phyloP scores from a whole-genome alignment of 2,797 vertebrate species.

The Emydoidea blandingii region DNA sequence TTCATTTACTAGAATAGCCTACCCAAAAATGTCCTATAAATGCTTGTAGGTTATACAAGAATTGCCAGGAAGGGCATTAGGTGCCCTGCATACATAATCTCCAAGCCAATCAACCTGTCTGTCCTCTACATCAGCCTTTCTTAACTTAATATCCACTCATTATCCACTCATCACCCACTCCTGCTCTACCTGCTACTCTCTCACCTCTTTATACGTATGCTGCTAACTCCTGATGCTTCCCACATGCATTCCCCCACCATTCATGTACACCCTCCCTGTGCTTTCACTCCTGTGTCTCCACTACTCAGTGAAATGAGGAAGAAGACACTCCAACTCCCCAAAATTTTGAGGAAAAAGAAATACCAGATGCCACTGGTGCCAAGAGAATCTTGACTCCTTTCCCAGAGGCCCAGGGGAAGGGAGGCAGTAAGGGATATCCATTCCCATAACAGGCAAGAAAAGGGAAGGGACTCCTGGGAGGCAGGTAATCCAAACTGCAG shows the following conservation, averaged over 20 bases:
- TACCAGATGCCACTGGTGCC: not conserved
- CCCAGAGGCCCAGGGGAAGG: not conserved
- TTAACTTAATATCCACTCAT: rapidly evolving
- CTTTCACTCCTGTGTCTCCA: not conserved
- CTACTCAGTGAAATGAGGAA: not conserved
- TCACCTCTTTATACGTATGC: not conserved
- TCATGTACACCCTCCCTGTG: not conserved
- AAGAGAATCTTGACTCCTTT: not conserved
- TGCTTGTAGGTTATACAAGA: rapidly evolving
- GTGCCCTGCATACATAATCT: not conserved
- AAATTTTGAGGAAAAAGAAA: not conserved
- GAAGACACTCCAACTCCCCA: not conserved
- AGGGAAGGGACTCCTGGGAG: not conserved
- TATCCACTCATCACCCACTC: too few relatives aligned
- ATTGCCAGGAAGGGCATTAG: rapidly evolving
- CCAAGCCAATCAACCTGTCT: not conserved
- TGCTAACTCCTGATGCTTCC: not conserved
- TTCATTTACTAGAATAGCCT: not conserved
- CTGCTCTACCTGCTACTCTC: too few relatives aligned
- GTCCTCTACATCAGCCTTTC: rapidly evolving
- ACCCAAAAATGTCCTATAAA: not conserved
- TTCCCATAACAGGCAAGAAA: not conserved
- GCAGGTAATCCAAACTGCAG: not conserved
- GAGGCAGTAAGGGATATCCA: not conserved
- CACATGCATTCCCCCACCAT: not conserved